Evolutionary conservation across 2,888 invertebrate species (phyloP).

Genomic region (Chorisops tibialis): DNA sequence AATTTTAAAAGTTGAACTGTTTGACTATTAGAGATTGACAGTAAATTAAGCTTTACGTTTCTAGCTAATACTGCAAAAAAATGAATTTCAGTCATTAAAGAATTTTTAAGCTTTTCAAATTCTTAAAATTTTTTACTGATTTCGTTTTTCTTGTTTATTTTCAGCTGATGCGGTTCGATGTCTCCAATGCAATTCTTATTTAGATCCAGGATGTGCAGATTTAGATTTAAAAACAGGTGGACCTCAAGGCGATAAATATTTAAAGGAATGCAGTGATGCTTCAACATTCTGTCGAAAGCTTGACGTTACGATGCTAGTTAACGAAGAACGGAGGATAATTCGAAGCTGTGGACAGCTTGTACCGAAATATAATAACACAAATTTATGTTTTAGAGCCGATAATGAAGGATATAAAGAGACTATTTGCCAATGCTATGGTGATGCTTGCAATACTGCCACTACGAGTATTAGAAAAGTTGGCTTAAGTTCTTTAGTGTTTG

Average conservation of each 20-base stretch:
- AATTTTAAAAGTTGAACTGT: too few species aligned
- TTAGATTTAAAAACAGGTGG: slow-evolving; percentile 56
- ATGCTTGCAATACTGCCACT: slow-evolving; percentile 58
- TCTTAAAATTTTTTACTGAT: too few species aligned
- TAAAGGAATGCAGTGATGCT: slow-evolving; percentile 52
- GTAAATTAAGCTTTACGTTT: too few species aligned
- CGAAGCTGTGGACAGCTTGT: slow-evolving; percentile 59
- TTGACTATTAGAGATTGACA: too few species aligned
- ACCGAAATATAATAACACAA: slow-evolving; percentile 32
- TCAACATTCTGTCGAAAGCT: slow-evolving; percentile 68
- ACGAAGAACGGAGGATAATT: slow-evolving; percentile 53
- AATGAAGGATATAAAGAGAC: slow-evolving; percentile 63
- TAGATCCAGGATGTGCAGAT: slow-evolving; percentile 59
- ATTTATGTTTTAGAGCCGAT: slow-evolving; percentile 59
- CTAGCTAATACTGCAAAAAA: too few species aligned
- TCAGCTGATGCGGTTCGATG: slow-evolving; percentile 60
- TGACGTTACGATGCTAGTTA: slow-evolving; percentile 57
- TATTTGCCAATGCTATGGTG: slow-evolving; percentile 62
- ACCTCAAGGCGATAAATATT: slow-evolving; percentile 50
- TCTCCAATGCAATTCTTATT: slow-evolving; percentile 71
- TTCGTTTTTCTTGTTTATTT: slow-evolving; percentile 33
- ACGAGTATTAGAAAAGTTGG: background rate
- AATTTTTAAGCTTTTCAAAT: too few species aligned
- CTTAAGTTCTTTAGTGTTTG: background rate
- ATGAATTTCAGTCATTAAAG: too few species aligned